phyloP scores from a whole-genome alignment of 2,888 invertebrate species.

The Drosophila aldrichi region DNA sequence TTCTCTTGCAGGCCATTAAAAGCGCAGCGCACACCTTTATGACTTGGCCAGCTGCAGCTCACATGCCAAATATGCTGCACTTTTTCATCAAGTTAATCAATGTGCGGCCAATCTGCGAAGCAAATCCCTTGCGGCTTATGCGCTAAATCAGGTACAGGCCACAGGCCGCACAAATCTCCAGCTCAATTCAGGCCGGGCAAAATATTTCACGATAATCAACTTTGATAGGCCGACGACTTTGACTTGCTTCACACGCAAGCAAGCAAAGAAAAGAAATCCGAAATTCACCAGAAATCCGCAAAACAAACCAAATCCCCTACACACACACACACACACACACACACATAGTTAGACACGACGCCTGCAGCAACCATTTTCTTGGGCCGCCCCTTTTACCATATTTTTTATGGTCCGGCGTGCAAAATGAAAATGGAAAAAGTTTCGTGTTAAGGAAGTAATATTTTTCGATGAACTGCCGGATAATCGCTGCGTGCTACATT shows the following conservation, averaged over 20 bases:
- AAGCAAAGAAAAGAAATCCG: slow-evolving; percentile 29
- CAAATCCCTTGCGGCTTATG: slow-evolving; percentile 69
- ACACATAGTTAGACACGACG: slow-evolving; percentile 4
- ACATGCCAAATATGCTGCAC: slow-evolving; percentile 45
- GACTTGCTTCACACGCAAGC: not conserved
- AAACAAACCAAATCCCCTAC: slow-evolving; percentile 26
- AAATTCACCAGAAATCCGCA: slow-evolving; percentile 57
- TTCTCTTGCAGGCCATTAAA: slow-evolving; percentile 37
- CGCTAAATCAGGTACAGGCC: slow-evolving; percentile 69
- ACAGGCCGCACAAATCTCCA: slow-evolving; percentile 59
- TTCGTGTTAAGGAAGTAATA: slow-evolving; percentile 64
- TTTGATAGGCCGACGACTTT: slow-evolving; percentile 63
- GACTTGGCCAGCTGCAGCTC: slow-evolving; percentile 10
- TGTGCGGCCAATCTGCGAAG: slow-evolving; percentile 48
- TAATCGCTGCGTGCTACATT: slow-evolving; percentile 57
- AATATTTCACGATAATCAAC: slow-evolving; percentile 75
- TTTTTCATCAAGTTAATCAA: slow-evolving; percentile 71
- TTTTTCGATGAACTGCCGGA: slow-evolving; percentile 66
- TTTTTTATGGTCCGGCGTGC: slow-evolving; percentile 64
- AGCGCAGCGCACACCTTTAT: slow-evolving; percentile 54
- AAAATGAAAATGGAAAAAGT: slow-evolving; percentile 68
- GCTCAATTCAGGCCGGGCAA: slow-evolving; percentile 59
- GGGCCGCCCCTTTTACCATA: slow-evolving; percentile 49
- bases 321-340: not conserved
- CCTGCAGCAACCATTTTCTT: slow-evolving; percentile 27